phyloP scores from a whole-genome alignment of 2,888 invertebrate genomes.

The Harpagoxenus sublaevis region DNA sequence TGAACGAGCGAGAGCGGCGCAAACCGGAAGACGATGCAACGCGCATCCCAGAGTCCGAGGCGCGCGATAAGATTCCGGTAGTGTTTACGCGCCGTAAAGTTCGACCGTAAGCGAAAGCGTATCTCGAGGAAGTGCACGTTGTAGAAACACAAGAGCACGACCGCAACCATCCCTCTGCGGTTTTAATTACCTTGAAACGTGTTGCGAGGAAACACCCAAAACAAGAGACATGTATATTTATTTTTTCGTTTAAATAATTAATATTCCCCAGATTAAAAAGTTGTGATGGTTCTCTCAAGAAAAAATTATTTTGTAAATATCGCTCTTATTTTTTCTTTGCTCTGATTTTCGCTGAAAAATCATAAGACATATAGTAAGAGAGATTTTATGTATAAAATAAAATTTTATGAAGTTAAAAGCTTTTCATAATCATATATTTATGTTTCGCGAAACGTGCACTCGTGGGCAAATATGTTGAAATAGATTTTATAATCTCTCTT shows the following conservation, averaged over 20 bases:
- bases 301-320: not conserved
- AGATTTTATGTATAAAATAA: not conserved
- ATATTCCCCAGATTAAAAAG: not conserved
- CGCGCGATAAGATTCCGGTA: conserved; percentile 35
- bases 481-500: conserved; percentile 2
- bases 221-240: not conserved
- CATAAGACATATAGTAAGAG: not conserved
- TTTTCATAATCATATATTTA: not conserved
- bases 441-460: not conserved
- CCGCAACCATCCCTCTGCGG: not conserved
- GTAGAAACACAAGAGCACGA: not conserved
- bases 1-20: conserved; percentile 46
- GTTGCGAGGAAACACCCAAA: not conserved
- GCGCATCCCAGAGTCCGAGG: conserved; percentile 15
- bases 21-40: conserved; percentile 49
- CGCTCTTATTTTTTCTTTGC: not conserved
- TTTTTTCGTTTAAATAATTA: not conserved
- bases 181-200: not conserved
- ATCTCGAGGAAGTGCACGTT: conserved; percentile 3
- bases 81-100: conserved; percentile 25
- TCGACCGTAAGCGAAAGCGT: conserved; percentile 20
- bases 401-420: not conserved
- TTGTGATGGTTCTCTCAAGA: not conserved
- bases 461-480: not conserved
- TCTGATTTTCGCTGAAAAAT: not conserved